phyloP scores from a whole-genome alignment of 2,797 vertebrate species.

The Melanotaenia boesemani region DNA sequence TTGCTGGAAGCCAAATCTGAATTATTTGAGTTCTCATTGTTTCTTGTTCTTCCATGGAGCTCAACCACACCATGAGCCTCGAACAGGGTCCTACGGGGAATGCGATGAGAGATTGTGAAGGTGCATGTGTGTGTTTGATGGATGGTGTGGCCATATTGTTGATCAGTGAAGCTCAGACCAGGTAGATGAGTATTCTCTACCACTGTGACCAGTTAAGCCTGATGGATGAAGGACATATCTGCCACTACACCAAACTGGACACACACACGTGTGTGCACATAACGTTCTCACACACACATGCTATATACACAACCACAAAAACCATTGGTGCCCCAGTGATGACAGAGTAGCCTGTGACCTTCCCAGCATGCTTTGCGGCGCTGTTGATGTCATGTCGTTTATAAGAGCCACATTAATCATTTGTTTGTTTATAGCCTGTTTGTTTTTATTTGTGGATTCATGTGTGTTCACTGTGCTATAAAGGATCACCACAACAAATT shows the following conservation, averaged over 20 bases:
- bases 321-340: slow-evolving; percentile 57
- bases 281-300: slow-evolving; percentile 23
- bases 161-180: slow-evolving; percentile 75
- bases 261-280: slow-evolving; percentile 40
- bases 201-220: slow-evolving; percentile 76
- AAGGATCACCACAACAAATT: slow-evolving; percentile 20
- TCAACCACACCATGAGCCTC: slow-evolving; percentile 42
- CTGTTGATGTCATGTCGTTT: slow-evolving; percentile 84
- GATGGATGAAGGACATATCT: slow-evolving; percentile 84
- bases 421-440: slow-evolving; percentile 74
- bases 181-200: slow-evolving; percentile 78
- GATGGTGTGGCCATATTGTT: slow-evolving; percentile 67
- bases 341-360: slow-evolving; percentile 83
- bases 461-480: slow-evolving; percentile 16
- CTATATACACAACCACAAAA: slow-evolving; percentile 38
- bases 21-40: slow-evolving; percentile 65
- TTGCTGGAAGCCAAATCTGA: slow-evolving; percentile 45
- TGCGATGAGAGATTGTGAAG: slow-evolving; percentile 54
- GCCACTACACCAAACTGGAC: slow-evolving; percentile 75
- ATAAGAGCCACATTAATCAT: slow-evolving; percentile 92
- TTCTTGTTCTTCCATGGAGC: slow-evolving; percentile 46
- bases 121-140: slow-evolving; percentile 60
- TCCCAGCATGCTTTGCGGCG: slow-evolving; percentile 79
- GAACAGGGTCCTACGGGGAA: slow-evolving; percentile 39
- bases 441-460: neutral